Evolutionary conservation across 1,140 invertebrate species (phyloP).

Genomic region (Saccostrea glomerata): DNA sequence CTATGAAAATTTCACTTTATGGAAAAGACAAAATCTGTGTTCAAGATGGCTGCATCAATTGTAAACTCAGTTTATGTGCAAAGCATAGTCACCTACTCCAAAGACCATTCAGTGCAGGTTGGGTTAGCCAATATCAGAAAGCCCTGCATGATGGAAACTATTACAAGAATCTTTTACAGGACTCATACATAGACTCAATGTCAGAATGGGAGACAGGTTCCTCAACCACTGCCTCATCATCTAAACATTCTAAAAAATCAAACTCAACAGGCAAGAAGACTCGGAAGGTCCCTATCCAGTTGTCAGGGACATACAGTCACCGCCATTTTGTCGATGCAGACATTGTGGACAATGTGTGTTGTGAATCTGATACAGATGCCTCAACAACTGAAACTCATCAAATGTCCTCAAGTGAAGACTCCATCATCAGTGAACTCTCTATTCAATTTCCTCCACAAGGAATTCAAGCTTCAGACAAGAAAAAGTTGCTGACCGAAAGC

Average conservation of each 20-base stretch:
- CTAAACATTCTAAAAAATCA: constrained; percentile 43
- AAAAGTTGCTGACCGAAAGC: constrained; percentile 63
- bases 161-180: constrained; percentile 69
- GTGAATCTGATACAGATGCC: constrained; percentile 56
- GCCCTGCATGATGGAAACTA: constrained; percentile 64
- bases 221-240: constrained; percentile 50
- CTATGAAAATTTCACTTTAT: constrained; percentile 74
- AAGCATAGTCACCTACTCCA: constrained; percentile 67
- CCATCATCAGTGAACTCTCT: constrained; percentile 33
- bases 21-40: constrained; percentile 59
- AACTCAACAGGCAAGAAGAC: constrained; percentile 44
- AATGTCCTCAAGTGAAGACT: constrained; percentile 38
- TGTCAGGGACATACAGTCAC: constrained; percentile 66
- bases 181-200: constrained; percentile 65
- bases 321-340: constrained; percentile 62
- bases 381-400: constrained; percentile 52
- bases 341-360: constrained; percentile 39
- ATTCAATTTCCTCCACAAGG: constrained; percentile 49
- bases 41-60: constrained; percentile 69
- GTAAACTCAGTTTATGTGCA: constrained; percentile 69
- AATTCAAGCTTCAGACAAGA: constrained; percentile 50
- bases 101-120: constrained; percentile 67
- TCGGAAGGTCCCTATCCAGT: constrained; percentile 55
- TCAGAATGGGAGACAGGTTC: constrained; percentile 52
- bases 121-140: constrained; percentile 67